Conservation (phyloP, 2,113 vertebrate species). For the Ciconia maguari region DNA sequence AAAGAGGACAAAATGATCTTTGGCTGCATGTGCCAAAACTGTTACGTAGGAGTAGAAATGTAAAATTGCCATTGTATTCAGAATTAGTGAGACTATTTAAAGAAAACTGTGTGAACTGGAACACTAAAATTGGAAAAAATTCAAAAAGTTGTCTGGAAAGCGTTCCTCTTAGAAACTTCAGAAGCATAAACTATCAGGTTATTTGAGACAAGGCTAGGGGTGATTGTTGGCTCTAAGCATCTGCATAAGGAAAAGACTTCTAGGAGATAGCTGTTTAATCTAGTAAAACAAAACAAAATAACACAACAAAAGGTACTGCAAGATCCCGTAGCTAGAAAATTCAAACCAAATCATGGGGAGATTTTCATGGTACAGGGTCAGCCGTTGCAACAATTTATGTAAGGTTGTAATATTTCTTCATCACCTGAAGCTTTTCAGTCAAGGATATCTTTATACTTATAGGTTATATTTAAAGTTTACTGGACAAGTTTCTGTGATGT, state of each 20-base stretch:
- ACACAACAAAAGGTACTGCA: not conserved
- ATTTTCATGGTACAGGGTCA: not conserved
- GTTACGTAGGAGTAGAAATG: not conserved
- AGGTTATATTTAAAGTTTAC: not conserved
- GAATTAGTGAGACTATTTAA: not conserved
- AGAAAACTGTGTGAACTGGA: not conserved
- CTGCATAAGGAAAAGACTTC: not conserved
- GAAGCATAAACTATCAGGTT: not conserved
- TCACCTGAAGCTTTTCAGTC: not conserved
- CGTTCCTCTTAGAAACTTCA: not conserved
- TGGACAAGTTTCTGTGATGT: not conserved
- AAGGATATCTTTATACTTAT: not conserved
- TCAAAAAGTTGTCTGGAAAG: not conserved
- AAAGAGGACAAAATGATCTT: not conserved
- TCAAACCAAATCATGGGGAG: not conserved
- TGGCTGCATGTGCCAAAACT: not conserved
- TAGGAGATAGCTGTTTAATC: not conserved
- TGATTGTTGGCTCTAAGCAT: not conserved
- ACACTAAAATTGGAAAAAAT: not conserved
- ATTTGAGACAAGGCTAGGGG: not conserved
- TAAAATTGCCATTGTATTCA: not conserved
- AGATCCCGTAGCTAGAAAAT: not conserved
- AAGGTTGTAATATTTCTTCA: not conserved
- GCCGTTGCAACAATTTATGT: not conserved
- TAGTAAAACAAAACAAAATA: not conserved